Conservation (phyloP, 2,113 vertebrate genomes). For the Uria lomvia region DNA sequence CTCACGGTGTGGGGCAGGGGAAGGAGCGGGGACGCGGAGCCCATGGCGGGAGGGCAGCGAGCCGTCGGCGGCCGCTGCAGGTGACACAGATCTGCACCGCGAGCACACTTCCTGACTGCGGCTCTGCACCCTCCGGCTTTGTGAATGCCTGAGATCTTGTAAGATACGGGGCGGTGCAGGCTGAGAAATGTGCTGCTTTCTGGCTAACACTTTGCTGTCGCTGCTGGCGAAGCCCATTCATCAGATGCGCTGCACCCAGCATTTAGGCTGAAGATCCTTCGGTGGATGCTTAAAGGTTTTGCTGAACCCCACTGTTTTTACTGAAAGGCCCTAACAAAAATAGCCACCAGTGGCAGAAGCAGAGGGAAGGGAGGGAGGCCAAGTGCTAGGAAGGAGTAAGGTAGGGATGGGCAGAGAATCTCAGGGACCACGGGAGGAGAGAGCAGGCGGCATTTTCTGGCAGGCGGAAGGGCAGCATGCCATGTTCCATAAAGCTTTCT, state of each 20-base stretch:
- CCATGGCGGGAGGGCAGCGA: not conserved
- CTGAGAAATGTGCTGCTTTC: not conserved
- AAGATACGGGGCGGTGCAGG: not conserved
- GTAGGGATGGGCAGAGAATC: not conserved
- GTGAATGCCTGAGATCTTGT: not conserved
- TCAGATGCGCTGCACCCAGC: not conserved
- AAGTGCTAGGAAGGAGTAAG: not conserved
- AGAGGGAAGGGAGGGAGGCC: not conserved
- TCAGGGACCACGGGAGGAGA: not conserved
- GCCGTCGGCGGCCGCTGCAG: rapidly evolving
- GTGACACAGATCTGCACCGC: not conserved
- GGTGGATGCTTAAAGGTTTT: not conserved
- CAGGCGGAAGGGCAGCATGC: not conserved
- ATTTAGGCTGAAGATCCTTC: not conserved
- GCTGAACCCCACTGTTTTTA: not conserved
- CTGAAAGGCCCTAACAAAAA: not conserved
- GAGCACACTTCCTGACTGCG: not conserved
- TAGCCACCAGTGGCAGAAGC: not conserved
- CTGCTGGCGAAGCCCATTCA: not conserved
- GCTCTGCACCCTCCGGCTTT: not conserved
- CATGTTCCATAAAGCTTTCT: not conserved
- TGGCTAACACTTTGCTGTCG: not conserved
- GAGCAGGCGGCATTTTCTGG: not conserved
- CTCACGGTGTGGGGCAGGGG: not conserved
- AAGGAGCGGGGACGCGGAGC: not conserved